Conservation (phyloP, 2,113 vertebrate species). For the Caretta caretta region DNA sequence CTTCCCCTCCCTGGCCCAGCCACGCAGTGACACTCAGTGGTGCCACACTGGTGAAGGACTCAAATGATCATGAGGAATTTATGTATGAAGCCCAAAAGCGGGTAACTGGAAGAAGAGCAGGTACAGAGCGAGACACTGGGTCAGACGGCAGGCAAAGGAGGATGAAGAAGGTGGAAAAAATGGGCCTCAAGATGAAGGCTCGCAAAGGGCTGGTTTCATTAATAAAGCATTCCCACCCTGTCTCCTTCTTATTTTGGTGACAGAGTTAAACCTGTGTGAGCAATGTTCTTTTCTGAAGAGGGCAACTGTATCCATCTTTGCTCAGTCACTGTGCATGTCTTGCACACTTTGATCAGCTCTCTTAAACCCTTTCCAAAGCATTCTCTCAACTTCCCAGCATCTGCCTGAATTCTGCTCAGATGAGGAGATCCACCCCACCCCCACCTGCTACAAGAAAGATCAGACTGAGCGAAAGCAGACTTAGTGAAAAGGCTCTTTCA, state of each 20-base stretch:
- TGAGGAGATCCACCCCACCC: slow-evolving; percentile 37
- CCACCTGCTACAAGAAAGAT: slow-evolving; percentile 61
- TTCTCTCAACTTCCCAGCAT: background rate
- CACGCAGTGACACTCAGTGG: background rate
- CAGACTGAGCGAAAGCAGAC: slow-evolving; percentile 68
- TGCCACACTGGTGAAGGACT: background rate
- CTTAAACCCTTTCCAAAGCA: background rate
- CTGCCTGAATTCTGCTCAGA: slow-evolving; percentile 8
- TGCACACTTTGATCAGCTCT: accelerated
- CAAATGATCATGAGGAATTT: slow-evolving; percentile 47
- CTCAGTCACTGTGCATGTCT: background rate
- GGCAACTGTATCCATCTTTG: background rate
- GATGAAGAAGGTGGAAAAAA: slow-evolving; percentile 68
- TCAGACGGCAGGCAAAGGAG: slow-evolving; percentile 71
- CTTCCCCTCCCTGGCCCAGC: background rate
- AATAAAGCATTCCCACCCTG: slow-evolving; percentile 75
- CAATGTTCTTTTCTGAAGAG: slow-evolving; percentile 63
- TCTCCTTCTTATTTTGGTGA: slow-evolving; percentile 76
- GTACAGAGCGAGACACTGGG: slow-evolving; percentile 58
- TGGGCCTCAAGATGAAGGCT: slow-evolving; percentile 69
- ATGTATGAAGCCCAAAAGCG: slow-evolving; percentile 61
- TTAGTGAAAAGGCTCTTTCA: slow-evolving; percentile 68
- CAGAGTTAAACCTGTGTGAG: slow-evolving; percentile 76
- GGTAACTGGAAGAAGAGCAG: slow-evolving; percentile 70
- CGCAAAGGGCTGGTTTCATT: slow-evolving; percentile 76